Conservation (phyloP, 2,888 invertebrate genomes). For the Lasioglossum figueresi region DNA sequence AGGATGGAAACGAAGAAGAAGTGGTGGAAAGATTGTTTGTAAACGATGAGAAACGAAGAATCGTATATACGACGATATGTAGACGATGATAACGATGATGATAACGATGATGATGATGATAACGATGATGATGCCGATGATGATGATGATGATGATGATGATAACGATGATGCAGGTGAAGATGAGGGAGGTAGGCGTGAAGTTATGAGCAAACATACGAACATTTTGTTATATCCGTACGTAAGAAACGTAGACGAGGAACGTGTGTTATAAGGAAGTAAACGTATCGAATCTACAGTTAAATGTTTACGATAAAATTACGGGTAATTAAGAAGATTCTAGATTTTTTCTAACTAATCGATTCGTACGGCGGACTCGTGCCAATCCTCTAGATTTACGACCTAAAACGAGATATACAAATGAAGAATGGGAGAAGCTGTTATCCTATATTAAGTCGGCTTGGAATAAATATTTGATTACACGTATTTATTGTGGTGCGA, state of each 20-base stretch:
- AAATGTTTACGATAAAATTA: slow-evolving; percentile 83
- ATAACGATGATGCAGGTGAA: neutral
- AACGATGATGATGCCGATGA: neutral
- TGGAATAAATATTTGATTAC: slow-evolving; percentile 77
- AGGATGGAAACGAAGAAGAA: neutral
- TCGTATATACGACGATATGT: slow-evolving; percentile 11
- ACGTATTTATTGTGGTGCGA: slow-evolving; percentile 67
- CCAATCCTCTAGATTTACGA: slow-evolving; percentile 80
- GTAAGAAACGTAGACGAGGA: slow-evolving; percentile 59
- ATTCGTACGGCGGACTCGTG: slow-evolving; percentile 78
- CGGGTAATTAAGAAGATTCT: slow-evolving; percentile 83
- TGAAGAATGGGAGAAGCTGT: slow-evolving; percentile 69
- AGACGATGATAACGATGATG: too few relatives aligned
- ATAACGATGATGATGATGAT: too few relatives aligned
- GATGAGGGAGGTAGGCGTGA: neutral
- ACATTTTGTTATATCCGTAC: slow-evolving; percentile 72
- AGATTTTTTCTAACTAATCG: slow-evolving; percentile 83
- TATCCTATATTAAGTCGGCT: slow-evolving; percentile 79
- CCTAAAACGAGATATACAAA: slow-evolving; percentile 75
- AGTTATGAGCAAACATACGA: slow-evolving; percentile 47
- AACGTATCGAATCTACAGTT: slow-evolving; percentile 80
- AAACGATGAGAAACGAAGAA: neutral
- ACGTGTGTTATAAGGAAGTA: slow-evolving; percentile 67
- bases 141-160: neutral
- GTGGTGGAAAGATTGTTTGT: neutral